These are phyloP conservation scores for Archips xylosteana DNA, from an alignment of 2,888 invertebrate genomes.

Conservation along the genomic window DNA sequence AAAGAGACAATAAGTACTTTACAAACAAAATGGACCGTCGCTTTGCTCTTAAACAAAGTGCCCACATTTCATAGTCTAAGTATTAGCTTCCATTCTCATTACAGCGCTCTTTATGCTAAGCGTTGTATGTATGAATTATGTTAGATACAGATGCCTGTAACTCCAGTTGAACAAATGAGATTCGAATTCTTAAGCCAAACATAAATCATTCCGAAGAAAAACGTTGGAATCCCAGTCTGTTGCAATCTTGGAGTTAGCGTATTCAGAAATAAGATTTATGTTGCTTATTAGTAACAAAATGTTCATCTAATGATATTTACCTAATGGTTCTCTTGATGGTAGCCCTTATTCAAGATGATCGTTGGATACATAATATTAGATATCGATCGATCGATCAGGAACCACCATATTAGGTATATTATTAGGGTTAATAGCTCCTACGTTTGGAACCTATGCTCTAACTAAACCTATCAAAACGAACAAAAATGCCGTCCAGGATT, in stretches of 20 bases:
- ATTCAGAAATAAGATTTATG: background rate
- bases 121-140: background rate
- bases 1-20: too few relatives aligned
- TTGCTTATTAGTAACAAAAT: background rate
- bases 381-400: too few relatives aligned
- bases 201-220: constrained; percentile 13
- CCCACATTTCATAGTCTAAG: too few relatives aligned
- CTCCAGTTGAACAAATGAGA: background rate
- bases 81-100: background rate
- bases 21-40: too few relatives aligned
- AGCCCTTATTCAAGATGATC: background rate
- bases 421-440: too few relatives aligned
- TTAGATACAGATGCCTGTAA: background rate
- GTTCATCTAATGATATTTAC: background rate
- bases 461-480: too few relatives aligned
- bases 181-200: background rate
- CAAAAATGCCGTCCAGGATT: too few relatives aligned
- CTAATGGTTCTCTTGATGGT: background rate
- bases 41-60: too few relatives aligned
- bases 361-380: background rate
- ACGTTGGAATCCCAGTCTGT: constrained; percentile 1
- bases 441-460: too few relatives aligned
- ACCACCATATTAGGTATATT: too few relatives aligned
- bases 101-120: background rate
- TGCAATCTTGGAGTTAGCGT: background rate